Percentiles rank a stretch among this genome's conserved stretches.
phyloP scores from a whole-genome alignment of 1,140 invertebrate species.

The Fopius arisanus region DNA sequence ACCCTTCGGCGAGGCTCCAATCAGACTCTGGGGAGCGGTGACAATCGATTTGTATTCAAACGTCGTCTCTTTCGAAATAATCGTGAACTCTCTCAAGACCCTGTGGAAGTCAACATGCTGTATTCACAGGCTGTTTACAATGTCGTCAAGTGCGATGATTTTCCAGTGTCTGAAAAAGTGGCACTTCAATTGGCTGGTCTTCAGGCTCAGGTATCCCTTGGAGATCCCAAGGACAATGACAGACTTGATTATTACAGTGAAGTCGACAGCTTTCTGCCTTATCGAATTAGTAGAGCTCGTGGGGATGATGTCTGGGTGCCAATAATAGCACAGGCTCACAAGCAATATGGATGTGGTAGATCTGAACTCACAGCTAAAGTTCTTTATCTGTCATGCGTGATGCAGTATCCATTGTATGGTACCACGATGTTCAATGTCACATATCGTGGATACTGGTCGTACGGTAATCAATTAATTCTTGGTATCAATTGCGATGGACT shows the following conservation, averaged over 20 bases:
- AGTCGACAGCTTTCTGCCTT: constrained; percentile 82
- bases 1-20: constrained; percentile 67
- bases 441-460: constrained; percentile 92
- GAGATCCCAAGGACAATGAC: constrained; percentile 80
- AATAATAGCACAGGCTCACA: constrained; percentile 85
- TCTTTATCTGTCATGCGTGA: constrained; percentile 93
- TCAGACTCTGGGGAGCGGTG: constrained; percentile 77
- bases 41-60: constrained; percentile 93
- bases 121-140: constrained; percentile 95
- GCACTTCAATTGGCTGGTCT: constrained; percentile 91
- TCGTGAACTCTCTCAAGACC: constrained; percentile 93
- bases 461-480: constrained; percentile 75
- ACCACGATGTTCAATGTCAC: constrained; percentile 92
- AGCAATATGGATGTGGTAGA: constrained; percentile 89
- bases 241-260: constrained; percentile 81
- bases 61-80: constrained; percentile 87
- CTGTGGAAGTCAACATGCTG: constrained; percentile 92
- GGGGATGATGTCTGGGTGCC: constrained; percentile 85
- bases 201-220: constrained; percentile 91
- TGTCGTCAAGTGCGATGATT: constrained; percentile 95
- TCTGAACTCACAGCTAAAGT: constrained; percentile 92
- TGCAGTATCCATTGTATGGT: constrained; percentile 96
- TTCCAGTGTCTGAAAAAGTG: constrained; percentile 93
- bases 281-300: constrained; percentile 76
- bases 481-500: constrained; percentile 93